These are phyloP conservation scores for Megathymus violae DNA, from an alignment of 1,140 invertebrate species.

Conservation along the genomic window DNA sequence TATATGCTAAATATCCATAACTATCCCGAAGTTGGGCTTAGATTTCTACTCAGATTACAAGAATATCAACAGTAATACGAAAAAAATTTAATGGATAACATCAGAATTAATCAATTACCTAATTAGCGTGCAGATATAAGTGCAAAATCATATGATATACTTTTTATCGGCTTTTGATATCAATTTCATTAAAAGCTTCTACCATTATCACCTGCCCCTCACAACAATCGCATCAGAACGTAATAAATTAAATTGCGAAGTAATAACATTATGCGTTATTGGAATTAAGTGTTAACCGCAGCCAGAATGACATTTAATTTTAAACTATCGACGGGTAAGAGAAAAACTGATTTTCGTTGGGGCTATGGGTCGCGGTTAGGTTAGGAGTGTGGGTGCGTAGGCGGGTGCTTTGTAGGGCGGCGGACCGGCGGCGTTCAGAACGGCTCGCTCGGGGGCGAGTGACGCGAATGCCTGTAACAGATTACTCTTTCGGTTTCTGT, in stretches of 20 bases:
- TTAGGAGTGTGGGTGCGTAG: conserved; percentile 56
- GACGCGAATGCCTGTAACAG: conserved; percentile 50
- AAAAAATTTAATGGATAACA: conserved; percentile 3
- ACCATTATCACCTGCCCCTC: conserved; percentile 67
- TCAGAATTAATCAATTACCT: conserved; percentile 4
- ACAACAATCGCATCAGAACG: conserved; percentile 69
- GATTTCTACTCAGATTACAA: too few species aligned
- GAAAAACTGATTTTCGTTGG: conserved; percentile 77
- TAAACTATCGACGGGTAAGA: conserved; percentile 70
- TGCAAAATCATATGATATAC: conserved; percentile 17
- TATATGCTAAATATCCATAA: too few species aligned
- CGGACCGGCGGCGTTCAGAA: conserved; percentile 34
- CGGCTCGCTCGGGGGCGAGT: conserved; percentile 36
- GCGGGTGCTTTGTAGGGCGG: conserved; percentile 41
- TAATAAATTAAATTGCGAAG: conserved; percentile 77
- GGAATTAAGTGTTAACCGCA: conserved; percentile 79
- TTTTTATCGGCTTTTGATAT: conserved; percentile 57
- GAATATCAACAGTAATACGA: not conserved
- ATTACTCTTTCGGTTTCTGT: conserved; percentile 52
- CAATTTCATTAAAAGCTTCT: conserved; percentile 77
- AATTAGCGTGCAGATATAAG: conserved; percentile 33
- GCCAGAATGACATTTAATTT: conserved; percentile 79
- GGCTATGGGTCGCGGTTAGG: conserved; percentile 48
- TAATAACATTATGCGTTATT: conserved; percentile 75
- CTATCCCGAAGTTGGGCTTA: too few species aligned